Percentiles rank a stretch among this genome's conserved stretches.
Evolutionary conservation across 1,140 invertebrate genomes (phyloP).

Genomic region (Centruroides vittatus): DNA sequence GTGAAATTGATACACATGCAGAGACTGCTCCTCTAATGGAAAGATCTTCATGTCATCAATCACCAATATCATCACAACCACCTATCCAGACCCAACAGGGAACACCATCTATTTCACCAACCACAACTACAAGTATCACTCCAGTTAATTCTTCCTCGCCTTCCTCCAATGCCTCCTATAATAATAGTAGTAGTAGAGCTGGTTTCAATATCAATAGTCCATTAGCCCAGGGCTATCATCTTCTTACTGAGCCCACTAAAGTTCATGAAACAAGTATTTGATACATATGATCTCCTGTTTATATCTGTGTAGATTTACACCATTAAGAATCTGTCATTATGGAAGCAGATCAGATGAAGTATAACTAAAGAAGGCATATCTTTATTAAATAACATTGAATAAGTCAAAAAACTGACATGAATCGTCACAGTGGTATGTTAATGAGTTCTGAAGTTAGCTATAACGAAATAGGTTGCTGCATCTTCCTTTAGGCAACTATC

Average conservation of each 20-base stretch:
- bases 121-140: slow-evolving; percentile 5
- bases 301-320: neutral
- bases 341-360: no score
- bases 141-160: slow-evolving; percentile 5
- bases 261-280: slow-evolving; percentile 23
- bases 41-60: neutral
- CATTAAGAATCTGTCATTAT: no score
- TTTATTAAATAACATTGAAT: no score
- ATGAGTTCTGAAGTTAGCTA: no score
- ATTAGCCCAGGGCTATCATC: slow-evolving; percentile 20
- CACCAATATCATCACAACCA: no score
- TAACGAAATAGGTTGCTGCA: no score
- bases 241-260: slow-evolving; percentile 19
- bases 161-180: slow-evolving; percentile 1
- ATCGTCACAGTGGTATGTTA: no score
- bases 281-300: neutral
- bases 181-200: neutral
- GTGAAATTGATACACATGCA: neutral
- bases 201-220: slow-evolving; percentile 10
- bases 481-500: no score
- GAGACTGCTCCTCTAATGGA: slow-evolving; percentile 12
- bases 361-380: no score
- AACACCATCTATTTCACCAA: slow-evolving; percentile 2
- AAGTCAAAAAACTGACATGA: no score
- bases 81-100: neutral